Base-by-base conservation (phyloP, 2,888 invertebrate genomes). In the Campoplex capitator region DNA sequence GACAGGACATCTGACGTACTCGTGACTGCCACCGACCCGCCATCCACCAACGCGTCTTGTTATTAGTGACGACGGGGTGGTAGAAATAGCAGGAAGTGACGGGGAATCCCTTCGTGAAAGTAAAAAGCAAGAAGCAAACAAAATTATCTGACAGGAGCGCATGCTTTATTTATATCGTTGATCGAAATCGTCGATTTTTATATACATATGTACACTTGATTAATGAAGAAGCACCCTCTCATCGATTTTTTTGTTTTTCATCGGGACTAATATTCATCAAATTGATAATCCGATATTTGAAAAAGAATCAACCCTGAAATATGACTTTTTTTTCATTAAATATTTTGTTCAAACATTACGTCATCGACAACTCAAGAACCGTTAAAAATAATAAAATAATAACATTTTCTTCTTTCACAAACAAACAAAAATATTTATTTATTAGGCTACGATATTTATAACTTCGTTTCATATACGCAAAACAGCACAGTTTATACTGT, bases 1-100 rank as follows among this genome's bases (percentile, higher is more conserved):
- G 48, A 93, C 90, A n/a, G 94, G 94, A 87, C 94, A 94, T 81
- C 92, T 92, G 83, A 92, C 92, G 80, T 94, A 94, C 80, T 94
- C 94, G 89, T 94, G 93, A 90, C 93, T 92, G 79, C 91, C 92
- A 45, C 91, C 89, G 18, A 91, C 89, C 68, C 93, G 90, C 94
- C 94, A 94, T 82, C 92, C 93, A 23, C 91, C 90, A 78, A 93
- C 93, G 70, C 93, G 93, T 87, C 92, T 91, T 56, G 92, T 90
- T 71, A 92, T 88, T 78, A 92, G 88, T 54, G 93, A 92, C 62
- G 93, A 88, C 3, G 92, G 88, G 75, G 91, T 88, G 51, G 90
- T 90, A 54, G 92, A 87, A n/a, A 83, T 80, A 28, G 83, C 70
- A 28, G 86, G 78, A 45, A 83, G 85, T 28, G 79, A 80, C 45